Conservation (phyloP, 2,888 invertebrate species). For the Abrostola tripartita region DNA sequence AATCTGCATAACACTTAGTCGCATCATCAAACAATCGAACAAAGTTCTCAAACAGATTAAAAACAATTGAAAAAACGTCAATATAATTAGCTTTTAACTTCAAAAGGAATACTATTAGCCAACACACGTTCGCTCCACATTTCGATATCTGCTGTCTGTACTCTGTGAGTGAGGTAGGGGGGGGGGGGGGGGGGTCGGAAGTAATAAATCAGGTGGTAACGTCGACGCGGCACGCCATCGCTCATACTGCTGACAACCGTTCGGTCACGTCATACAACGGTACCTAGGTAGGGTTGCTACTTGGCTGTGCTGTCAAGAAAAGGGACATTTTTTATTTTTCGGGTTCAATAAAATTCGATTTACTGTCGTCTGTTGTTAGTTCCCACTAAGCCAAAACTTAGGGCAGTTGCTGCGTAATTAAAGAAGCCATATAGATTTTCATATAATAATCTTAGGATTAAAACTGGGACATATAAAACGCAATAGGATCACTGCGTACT, state of each 20-base stretch:
- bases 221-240: slow-evolving; percentile 86
- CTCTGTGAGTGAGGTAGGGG: slow-evolving; percentile 42
- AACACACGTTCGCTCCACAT: slow-evolving; percentile 21
- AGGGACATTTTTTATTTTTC: too few relatives aligned
- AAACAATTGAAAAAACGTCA: background rate
- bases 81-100: background rate
- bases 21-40: background rate
- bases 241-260: slow-evolving; percentile 80
- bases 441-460: too few relatives aligned
- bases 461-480: too few relatives aligned
- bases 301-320: background rate
- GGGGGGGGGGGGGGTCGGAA: slow-evolving; percentile 73
- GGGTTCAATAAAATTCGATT: too few relatives aligned
- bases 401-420: too few relatives aligned
- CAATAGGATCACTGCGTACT: too few relatives aligned
- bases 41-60: background rate
- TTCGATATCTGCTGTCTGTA: slow-evolving; percentile 59
- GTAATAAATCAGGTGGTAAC: slow-evolving; percentile 88
- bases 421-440: too few relatives aligned
- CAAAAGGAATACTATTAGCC: slow-evolving; percentile 12
- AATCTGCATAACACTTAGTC: too few relatives aligned
- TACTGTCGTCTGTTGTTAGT: too few relatives aligned
- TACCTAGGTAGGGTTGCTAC: slow-evolving; percentile 55
- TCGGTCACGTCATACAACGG: slow-evolving; percentile 79
- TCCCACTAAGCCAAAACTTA: too few relatives aligned